phyloP scores from a whole-genome alignment of 2,113 vertebrate species.

The Sterrhoptilus dennistouni region DNA sequence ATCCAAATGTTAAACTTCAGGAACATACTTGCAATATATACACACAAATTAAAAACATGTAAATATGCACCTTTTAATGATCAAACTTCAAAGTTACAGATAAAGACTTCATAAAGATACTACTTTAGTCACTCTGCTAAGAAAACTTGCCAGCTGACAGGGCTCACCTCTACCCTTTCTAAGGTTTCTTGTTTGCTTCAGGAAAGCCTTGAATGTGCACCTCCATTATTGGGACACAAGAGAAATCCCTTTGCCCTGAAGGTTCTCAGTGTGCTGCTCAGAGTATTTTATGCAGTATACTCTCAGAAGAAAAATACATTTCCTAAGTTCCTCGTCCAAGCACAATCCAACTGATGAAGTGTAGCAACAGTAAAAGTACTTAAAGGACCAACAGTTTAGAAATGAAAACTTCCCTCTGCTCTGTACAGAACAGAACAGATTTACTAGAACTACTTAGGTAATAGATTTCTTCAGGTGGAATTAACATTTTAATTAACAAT shows the following conservation, averaged over 20 bases:
- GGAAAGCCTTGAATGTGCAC: neutral
- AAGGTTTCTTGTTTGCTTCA: neutral
- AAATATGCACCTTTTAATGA: neutral
- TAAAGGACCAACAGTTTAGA: neutral
- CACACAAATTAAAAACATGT: neutral
- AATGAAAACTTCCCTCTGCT: neutral
- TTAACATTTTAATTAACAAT: conserved; percentile 5
- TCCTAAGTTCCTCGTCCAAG: neutral
- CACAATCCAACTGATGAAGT: neutral
- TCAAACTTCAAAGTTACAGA: neutral
- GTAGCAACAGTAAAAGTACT: neutral
- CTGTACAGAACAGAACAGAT: neutral
- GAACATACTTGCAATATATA: neutral
- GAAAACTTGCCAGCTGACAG: neutral
- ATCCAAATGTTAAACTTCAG: neutral
- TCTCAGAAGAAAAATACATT: conserved; percentile 5
- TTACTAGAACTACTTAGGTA: neutral
- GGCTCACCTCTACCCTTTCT: neutral
- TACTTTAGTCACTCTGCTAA: neutral
- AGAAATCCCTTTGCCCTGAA: conserved; percentile 4
- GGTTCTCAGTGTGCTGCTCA: neutral
- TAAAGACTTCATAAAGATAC: neutral
- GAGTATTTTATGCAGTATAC: neutral
- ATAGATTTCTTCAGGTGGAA: neutral
- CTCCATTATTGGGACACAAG: neutral